These are phyloP conservation scores for Bryconaethiops microstoma DNA, from an alignment of 2,797 vertebrate genomes.

Conservation along the genomic window DNA sequence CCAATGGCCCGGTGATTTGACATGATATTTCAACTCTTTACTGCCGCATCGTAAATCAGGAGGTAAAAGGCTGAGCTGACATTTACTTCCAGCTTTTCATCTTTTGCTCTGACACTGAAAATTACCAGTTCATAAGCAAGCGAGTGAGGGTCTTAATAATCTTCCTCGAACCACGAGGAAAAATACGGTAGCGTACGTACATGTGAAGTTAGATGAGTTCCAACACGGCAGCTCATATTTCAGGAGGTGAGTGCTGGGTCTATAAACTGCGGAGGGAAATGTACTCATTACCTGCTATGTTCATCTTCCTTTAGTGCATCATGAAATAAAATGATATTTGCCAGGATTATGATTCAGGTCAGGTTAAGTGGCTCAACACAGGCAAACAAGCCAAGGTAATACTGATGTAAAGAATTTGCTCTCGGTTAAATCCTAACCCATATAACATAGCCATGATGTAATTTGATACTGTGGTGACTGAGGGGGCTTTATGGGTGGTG, in stretches of 20 bases:
- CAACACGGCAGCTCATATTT: conserved; percentile 43
- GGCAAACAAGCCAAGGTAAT: conserved; percentile 29
- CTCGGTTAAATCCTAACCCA: not conserved
- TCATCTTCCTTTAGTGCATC: conserved; percentile 36
- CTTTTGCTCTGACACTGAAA: conserved; percentile 67
- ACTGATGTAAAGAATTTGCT: conserved; percentile 32
- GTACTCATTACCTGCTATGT: conserved; percentile 27
- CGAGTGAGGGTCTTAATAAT: conserved; percentile 37
- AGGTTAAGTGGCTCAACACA: conserved; percentile 24
- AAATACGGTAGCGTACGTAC: conserved; percentile 39
- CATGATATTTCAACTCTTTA: conserved; percentile 66
- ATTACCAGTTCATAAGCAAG: conserved; percentile 42
- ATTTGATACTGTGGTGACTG: no score
- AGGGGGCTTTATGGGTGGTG: no score
- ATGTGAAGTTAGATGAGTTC: conserved; percentile 26
- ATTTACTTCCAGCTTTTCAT: conserved; percentile 61
- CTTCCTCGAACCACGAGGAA: conserved; percentile 26
- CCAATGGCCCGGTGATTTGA: conserved; percentile 62
- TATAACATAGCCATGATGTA: no score
- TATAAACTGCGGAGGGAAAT: conserved; percentile 49
- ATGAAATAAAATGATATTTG: conserved; percentile 9
- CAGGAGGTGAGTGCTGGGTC: conserved; percentile 37
- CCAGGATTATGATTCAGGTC: conserved; percentile 25
- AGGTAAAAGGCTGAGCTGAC: conserved; percentile 55
- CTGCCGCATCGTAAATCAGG: conserved; percentile 64